Conservation (phyloP, 2,888 invertebrate genomes). For the Orchestes rusci region DNA sequence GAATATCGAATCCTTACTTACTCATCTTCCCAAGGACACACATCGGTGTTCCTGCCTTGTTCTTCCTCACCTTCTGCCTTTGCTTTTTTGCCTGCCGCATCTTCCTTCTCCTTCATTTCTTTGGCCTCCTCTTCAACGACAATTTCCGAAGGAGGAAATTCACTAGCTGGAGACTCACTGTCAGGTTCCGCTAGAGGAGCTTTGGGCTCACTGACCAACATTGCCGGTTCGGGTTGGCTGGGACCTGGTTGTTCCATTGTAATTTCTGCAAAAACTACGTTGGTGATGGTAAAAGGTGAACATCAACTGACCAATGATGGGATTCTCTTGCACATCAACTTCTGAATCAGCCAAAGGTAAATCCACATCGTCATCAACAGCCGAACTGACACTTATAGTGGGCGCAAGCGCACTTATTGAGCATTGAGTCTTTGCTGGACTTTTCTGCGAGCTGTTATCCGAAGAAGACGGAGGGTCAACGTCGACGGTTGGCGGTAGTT, state of each 20-base stretch:
- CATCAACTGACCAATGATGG: too few relatives aligned
- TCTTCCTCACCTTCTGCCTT: conserved; percentile 37
- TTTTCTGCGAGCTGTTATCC: conserved; percentile 33
- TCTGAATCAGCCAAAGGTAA: conserved; percentile 4
- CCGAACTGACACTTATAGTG: conserved; percentile 68
- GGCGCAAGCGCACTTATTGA: too few relatives aligned
- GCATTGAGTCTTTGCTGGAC: conserved; percentile 41
- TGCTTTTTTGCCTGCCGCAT: conserved; percentile 32
- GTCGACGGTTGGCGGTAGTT: conserved; percentile 28
- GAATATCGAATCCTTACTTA: too few relatives aligned
- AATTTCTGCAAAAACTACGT: too few relatives aligned
- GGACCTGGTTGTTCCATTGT: conserved; percentile 13
- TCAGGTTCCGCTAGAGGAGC: conserved; percentile 65
- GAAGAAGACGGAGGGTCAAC: conserved; percentile 25
- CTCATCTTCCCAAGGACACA: conserved; percentile 96
- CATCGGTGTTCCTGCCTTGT: conserved; percentile 64
- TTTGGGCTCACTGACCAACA: conserved; percentile 20
- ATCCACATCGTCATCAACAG: conserved; percentile 55
- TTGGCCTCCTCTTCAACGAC: conserved; percentile 18
- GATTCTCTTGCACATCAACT: conserved; percentile 5
- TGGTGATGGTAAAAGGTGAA: too few relatives aligned
- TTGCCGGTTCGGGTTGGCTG: conserved; percentile 15
- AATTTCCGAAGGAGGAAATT: conserved; percentile 47
- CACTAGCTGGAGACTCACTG: conserved; percentile 59
- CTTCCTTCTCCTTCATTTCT: background rate